Evolutionary conservation across 1,140 invertebrate species (phyloP), one percentile per base, ranked within the genome.

Genomic region (Drosophila tani): DNA sequence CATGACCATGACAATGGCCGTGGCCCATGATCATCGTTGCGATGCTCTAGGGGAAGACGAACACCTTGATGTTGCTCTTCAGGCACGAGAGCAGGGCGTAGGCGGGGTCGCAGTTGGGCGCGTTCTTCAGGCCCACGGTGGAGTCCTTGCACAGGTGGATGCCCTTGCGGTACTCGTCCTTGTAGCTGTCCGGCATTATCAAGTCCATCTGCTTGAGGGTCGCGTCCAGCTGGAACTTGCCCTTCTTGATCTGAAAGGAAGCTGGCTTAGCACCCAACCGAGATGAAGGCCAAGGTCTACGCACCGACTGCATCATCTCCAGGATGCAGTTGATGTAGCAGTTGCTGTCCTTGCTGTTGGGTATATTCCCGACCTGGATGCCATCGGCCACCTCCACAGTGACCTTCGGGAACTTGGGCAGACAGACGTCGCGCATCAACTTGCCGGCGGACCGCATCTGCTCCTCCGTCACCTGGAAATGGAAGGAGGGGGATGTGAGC

Each of bases 381-480:
- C 17, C 56, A 58, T 92, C 79, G 35, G 91, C 91, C 7, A 81
- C 59, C 21, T 80, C 91, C 17, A 15, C 50, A 6, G 17, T 82
- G 9, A 91, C 68, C 65, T 91, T 92, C 2, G 88, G 81, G 15
- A 71, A 92, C 67, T 92, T 92, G 19, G 91, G 88, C 24, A 75
- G 38, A 12, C 91, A 92, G 5, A 92, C 83, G 12, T 92, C 86
- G 4, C 91, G 71, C 79, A 92, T 92, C 7, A 92, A 45, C 7
- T 82, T 81, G n/a, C 85, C 81, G 9, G 91, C 84, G 0, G 86
- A 45, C 41, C 75, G 69, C 91, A 92, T 92, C 24, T 93, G 92
- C 50, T 92, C 82, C 93, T 93, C 93, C 93, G 94, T 94, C 96
- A 96, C 76, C 84, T 88, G 56, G 1, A 21, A 46, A 4, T 1